phyloP scores from a whole-genome alignment of 2,797 vertebrate genomes.

The Liasis olivaceus region DNA sequence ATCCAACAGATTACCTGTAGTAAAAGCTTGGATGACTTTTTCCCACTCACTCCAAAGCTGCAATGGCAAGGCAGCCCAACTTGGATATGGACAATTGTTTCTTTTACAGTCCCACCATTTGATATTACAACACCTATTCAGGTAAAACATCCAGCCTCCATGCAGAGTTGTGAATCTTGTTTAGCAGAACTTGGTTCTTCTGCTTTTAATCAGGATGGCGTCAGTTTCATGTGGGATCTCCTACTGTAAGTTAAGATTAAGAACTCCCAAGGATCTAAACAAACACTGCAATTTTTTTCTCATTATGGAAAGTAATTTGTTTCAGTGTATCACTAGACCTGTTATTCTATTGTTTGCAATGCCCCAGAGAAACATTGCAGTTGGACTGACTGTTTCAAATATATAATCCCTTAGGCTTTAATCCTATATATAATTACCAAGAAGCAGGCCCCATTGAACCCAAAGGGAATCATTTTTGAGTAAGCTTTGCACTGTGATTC shows the following conservation, averaged over 20 bases:
- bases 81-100: fast-evolving
- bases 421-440: not conserved
- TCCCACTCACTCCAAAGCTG: fast-evolving
- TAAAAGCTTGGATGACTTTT: constrained; percentile 28
- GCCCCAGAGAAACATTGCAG: constrained; percentile 44
- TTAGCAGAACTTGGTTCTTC: constrained; percentile 36
- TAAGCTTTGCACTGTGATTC: not conserved
- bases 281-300: constrained; percentile 60
- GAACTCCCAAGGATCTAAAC: constrained; percentile 63
- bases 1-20: constrained; percentile 33
- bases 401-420: not conserved
- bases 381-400: constrained; percentile 30
- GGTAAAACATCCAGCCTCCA: not conserved
- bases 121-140: not conserved
- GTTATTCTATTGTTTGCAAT: constrained; percentile 61
- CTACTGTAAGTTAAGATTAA: constrained; percentile 66
- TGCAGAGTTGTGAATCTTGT: constrained; percentile 38
- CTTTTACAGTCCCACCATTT: not conserved
- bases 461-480: not conserved
- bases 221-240: constrained; percentile 62
- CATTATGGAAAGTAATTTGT: constrained; percentile 53
- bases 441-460: not conserved
- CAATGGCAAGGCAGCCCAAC: not conserved
- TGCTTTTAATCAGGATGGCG: constrained; percentile 56
- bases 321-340: constrained; percentile 33